Base-by-base conservation (phyloP, 37 sponge, comb jelly and placozoan genomes). In the Eunapius fragilis region DNA sequence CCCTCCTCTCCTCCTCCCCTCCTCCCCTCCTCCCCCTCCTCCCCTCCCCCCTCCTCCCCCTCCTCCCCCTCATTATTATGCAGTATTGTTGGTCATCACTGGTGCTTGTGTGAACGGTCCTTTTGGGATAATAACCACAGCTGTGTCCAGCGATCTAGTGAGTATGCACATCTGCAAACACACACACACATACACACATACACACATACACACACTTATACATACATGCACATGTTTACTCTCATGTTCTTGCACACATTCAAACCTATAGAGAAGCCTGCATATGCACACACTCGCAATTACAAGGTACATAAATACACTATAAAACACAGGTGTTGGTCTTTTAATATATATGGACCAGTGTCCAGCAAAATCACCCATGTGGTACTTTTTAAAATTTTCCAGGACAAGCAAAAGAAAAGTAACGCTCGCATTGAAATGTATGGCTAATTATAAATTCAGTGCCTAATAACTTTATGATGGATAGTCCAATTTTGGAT, bases 101-200 rank as follows among this genome's bases (percentile, higher is more conserved):
- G 98, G 98, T 0, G 41, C 81, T 30, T 84, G 91, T 73, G 81
- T 93, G 38, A 97, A 93, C 72, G 98, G 95, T 11, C 95, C 98
- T 1, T 93, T 93, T 75, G 89, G 86, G 22, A 83, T 97, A 71
- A 97, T 97, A 45, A 95, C 98, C 24, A 93, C 98, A 31, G 98
- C 98, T 22, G 94, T 97, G 27, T 86, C 92, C 45, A 95, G 92
- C 71, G 98, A 87, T 71, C 34, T 87, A 82, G 88, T 87, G 35
- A 36, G 58, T 19, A 58, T 19, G 14, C 58, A 58, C 58, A 58
- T 19, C 6, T 19, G 14, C 58, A 58, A 12, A 58, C 58, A 58
- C 58, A 58, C 58, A 58, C 58, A 58, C 58, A 58, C 58, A 58
- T 19, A 58, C 58, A 58, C 58, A 58, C 58, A 58, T 19, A 58